Percentiles rank a stretch among this genome's conserved stretches.
phyloP scores from a whole-genome alignment of 2,113 vertebrate genomes.

The Papio anubis region DNA sequence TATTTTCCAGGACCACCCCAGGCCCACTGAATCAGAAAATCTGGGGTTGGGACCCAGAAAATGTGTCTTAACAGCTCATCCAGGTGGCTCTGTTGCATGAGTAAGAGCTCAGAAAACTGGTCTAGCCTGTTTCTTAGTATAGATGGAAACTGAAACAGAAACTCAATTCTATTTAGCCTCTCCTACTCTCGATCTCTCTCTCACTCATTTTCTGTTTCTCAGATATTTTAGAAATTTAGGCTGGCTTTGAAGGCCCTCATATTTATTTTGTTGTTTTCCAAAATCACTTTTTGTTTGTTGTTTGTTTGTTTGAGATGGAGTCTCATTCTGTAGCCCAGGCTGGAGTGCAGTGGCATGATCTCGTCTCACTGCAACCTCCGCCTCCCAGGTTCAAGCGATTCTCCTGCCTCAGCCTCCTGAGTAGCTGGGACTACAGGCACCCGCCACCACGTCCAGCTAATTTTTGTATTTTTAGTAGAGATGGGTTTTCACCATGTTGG shows the following conservation, averaged over 20 bases:
- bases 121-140: not conserved
- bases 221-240: not conserved
- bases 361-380: too few species aligned
- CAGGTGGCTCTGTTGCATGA: not conserved
- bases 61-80: not conserved
- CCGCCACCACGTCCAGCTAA: accelerated
- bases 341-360: too few species aligned
- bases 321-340: too few species aligned
- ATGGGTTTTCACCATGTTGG: too few species aligned
- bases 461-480: too few species aligned
- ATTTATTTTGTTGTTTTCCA: not conserved
- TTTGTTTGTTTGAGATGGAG: too few species aligned
- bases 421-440: too few species aligned
- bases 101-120: not conserved
- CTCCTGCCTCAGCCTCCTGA: too few species aligned
- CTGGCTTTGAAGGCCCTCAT: not conserved
- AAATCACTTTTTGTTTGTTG: not conserved
- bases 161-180: not conserved
- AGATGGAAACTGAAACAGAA: not conserved
- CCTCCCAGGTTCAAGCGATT: too few species aligned
- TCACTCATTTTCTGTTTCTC: not conserved
- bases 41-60: accelerated
- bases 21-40: not conserved
- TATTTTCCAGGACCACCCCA: not conserved
- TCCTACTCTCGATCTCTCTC: not conserved